Base-by-base conservation (phyloP, 2,888 invertebrate species). In the Drosophila quasianomalipes region DNA sequence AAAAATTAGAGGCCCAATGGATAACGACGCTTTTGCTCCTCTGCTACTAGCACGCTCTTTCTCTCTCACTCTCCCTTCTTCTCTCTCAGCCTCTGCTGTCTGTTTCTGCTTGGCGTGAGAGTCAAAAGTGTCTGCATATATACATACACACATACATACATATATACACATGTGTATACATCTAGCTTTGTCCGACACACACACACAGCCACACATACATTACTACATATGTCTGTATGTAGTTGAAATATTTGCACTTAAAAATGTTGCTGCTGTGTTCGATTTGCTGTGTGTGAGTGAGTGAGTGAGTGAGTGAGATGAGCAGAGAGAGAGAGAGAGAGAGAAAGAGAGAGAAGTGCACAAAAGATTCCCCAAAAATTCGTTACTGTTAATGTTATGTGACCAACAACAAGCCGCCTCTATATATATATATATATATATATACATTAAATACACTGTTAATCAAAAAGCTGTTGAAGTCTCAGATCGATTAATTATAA, bases 81-180 rank as follows among this genome's bases (percentile, higher is more conserved):
- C 22, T 22, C 22, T 19, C 30, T 3, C 19, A 30, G 12, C 26
- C 28, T 49, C 28, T 49, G 7, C 22, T 14, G 47, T 14, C 19
- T 30, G 10, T 52, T 22, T 37, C 28, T 52, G 44, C 28, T 4
- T 26, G 26, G 49, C 30, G 51, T 26, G 70, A 69, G 70, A 70
- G 70, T 39, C 41, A 30, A 70, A 61, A 31, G 30, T 39, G 60
- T 31, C n/a, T 33, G 52, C 39, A 51, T 44, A 14, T 22, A 22
- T 12, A 44, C 44, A 44, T 44, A 44, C 14, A 44, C 22, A 47
- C 7, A 22, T 4, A 4, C 22, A 47, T 47, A 14, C 22, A 12
- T 22, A 14, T 44, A 44, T 52, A 16, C 3, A n/a, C 44, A 30
- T 39, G 19, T 44, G 10, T 2, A n/a, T 26, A 22, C 14, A 9